Evolutionary conservation across 2,888 invertebrate genomes (phyloP), one percentile per base, ranked within the genome.

Genomic region (Celastrina argiolus): DNA sequence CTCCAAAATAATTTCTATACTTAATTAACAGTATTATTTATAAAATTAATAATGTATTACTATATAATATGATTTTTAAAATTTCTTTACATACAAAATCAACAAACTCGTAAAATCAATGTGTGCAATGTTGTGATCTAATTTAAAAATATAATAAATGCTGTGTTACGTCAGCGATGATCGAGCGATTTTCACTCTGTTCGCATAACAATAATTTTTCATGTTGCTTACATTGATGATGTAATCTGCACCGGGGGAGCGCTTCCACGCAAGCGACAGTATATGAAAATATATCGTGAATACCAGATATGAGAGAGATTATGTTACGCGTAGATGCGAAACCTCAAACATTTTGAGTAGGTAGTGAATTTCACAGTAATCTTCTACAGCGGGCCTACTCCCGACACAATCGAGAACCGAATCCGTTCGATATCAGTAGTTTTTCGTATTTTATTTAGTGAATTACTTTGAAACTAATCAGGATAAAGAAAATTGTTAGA

Each of bases 141-240:
- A 51, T 51, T 51, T 22, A 51, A 51, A 26, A 51, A 51, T 51
- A 51, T 36, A 61, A 61, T 7, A 16, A 12, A 61, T 12, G 16
- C 10, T 34, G 14, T 28, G 61, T 39, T 36, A 36, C 18, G 14
- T 22, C 10, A 18, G 22, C 14, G 36, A 61, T 39, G 61, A 36
- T 61, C 18, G 36, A 39, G 14, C 22, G 61, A 18, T 2, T 56
- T 22, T 36, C 39, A 82, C 84, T 84, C 56, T 42, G 75, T 78
- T 80, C 80, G 78, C 78, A 79, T 80, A 83, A 82, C 83, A 83
- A 85, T 84, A 83, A 83, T 82, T 81, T 78, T 72, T 81, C 82
- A 82, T 84, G 81, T 82, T 86, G 84, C 84, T 85, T 86, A 85
- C 84, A 84, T 83, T 83, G 85, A 85, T 80, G 81, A 76, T 77